phyloP scores from a whole-genome alignment of 2,113 vertebrate genomes.

The Onychostruthus taczanowskii region DNA sequence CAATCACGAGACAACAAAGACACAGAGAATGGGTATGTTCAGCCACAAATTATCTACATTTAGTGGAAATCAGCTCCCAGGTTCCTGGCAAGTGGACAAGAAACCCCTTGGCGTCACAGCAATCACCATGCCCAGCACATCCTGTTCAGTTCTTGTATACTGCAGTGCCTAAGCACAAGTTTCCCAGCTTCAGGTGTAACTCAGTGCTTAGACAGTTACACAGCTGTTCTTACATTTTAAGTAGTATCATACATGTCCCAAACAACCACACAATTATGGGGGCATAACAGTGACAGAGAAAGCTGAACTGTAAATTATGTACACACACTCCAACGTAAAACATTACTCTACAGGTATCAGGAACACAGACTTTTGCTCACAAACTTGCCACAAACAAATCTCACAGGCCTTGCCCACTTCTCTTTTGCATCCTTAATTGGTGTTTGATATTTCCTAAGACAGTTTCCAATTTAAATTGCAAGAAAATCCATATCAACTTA shows the following conservation, averaged over 20 bases:
- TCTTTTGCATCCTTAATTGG: neutral
- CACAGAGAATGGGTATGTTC: neutral
- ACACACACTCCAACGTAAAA: neutral
- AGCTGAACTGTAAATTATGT: neutral
- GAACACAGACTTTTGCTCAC: neutral
- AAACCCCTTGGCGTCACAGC: neutral
- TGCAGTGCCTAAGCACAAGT: neutral
- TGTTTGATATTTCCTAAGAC: neutral
- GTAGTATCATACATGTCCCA: neutral
- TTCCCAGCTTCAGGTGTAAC: neutral
- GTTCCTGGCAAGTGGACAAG: neutral
- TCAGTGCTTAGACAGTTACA: neutral
- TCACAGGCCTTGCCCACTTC: neutral
- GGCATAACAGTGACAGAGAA: neutral
- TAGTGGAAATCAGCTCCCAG: neutral
- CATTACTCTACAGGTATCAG: neutral
- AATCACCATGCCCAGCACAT: neutral
- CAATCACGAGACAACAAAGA: neutral
- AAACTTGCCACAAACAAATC: neutral
- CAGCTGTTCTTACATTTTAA: neutral
- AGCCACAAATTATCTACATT: neutral
- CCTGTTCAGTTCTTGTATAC: neutral
- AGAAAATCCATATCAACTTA: neutral
- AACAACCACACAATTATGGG: rapidly evolving
- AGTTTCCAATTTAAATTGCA: neutral